These are phyloP conservation scores for Xenotilapia longispinis DNA, from an alignment of 2,113 vertebrate species.

Conservation along the genomic window DNA sequence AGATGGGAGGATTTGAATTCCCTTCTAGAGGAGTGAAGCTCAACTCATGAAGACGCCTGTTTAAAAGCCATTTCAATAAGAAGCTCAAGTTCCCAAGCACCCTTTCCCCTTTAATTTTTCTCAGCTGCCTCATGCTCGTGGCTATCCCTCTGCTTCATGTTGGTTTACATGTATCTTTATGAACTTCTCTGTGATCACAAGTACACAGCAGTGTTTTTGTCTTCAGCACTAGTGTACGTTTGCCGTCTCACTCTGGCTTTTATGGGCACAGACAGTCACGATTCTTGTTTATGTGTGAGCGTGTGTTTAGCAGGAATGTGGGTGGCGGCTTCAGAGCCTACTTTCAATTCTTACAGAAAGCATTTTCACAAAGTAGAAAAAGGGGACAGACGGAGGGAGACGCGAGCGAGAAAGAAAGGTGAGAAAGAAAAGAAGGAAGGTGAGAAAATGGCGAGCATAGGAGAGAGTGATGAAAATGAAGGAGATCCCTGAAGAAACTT, in stretches of 20 bases:
- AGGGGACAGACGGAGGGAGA: neutral
- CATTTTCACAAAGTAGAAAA: neutral
- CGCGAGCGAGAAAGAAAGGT: neutral
- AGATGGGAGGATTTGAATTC: constrained; percentile 56
- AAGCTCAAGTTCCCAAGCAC: neutral
- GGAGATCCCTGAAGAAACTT: neutral
- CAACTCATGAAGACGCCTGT: constrained; percentile 5
- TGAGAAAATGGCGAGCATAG: neutral
- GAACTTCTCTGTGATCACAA: neutral
- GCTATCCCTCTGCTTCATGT: neutral
- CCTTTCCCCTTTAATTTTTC: neutral
- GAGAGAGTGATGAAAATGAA: neutral
- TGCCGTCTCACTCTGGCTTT: neutral
- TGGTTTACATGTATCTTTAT: neutral
- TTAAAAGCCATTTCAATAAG: neutral
- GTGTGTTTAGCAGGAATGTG: constrained; percentile 29
- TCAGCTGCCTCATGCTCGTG: constrained; percentile 3
- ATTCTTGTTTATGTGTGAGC: constrained; percentile 3
- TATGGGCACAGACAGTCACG: constrained; percentile 36
- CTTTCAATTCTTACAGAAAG: constrained; percentile 20
- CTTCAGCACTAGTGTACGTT: neutral
- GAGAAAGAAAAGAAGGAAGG: neutral
- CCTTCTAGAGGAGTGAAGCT: neutral
- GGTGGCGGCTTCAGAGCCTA: constrained; percentile 25
- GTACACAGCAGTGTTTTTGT: neutral